These are phyloP conservation scores for Aelia acuminata DNA, from an alignment of 2,888 invertebrate genomes.

Conservation along the genomic window DNA sequence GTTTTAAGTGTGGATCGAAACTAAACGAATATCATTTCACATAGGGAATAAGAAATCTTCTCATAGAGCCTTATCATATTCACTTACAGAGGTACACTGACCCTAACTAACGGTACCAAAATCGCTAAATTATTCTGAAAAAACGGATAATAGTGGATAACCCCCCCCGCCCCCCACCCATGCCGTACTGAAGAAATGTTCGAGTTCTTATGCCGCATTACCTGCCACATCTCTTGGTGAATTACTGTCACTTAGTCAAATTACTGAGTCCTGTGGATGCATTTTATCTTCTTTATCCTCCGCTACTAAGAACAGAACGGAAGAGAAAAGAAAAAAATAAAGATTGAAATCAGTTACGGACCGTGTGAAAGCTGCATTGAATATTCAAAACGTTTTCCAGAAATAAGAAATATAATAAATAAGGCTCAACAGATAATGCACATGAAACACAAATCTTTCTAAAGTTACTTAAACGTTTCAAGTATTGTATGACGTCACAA, in stretches of 20 bases:
- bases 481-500: no score
- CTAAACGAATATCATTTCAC: no score
- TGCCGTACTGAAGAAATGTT: constrained; percentile 9
- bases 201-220: background rate
- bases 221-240: constrained; percentile 17
- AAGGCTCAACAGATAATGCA: no score
- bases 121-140: constrained; percentile 31
- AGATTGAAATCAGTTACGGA: background rate
- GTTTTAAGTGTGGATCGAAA: background rate
- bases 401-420: background rate
- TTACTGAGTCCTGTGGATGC: background rate
- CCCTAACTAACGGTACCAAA: constrained; percentile 12
- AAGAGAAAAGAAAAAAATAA: background rate
- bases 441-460: no score
- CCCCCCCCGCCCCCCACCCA: background rate
- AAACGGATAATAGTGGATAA: constrained; percentile 20
- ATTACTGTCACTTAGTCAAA: constrained; percentile 21
- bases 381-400: background rate
- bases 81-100: background rate
- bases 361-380: background rate
- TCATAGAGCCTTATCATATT: background rate
- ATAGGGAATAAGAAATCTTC: background rate
- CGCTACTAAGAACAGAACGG: background rate
- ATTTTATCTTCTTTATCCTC: background rate
- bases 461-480: no score